These are phyloP conservation scores for Phalera bucephala DNA, from an alignment of 2,888 invertebrate species.

Conservation along the genomic window DNA sequence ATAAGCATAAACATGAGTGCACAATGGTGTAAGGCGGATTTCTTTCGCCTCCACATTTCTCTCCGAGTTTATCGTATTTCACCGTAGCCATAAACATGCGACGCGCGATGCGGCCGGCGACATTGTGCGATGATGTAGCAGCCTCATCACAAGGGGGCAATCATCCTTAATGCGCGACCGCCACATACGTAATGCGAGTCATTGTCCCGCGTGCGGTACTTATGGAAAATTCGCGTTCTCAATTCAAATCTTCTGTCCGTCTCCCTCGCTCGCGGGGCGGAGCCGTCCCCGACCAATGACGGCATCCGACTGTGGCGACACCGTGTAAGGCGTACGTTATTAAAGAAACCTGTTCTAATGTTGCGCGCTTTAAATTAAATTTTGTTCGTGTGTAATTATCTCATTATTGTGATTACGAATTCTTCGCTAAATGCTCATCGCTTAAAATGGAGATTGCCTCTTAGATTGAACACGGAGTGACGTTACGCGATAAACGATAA, in stretches of 20 bases:
- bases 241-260: constrained; percentile 81
- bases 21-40: constrained; percentile 73
- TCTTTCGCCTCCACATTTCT: constrained; percentile 77
- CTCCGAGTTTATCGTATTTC: constrained; percentile 76
- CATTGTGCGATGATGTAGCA: constrained; percentile 80
- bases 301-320: constrained; percentile 76
- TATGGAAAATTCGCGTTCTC: constrained; percentile 84
- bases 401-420: constrained; percentile 83
- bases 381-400: constrained; percentile 83
- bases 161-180: constrained; percentile 81
- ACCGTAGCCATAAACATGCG: constrained; percentile 71
- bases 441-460: constrained; percentile 72
- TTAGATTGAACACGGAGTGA: constrained; percentile 55
- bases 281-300: constrained; percentile 80
- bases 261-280: constrained; percentile 81
- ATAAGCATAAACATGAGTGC: constrained; percentile 75
- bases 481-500: constrained; percentile 57
- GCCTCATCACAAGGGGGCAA: constrained; percentile 82
- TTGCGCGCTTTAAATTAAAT: constrained; percentile 83
- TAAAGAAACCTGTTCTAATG: constrained; percentile 84
- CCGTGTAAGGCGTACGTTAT: constrained; percentile 82
- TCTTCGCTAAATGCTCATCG: constrained; percentile 78
- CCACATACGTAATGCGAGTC: constrained; percentile 83
- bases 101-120: constrained; percentile 69
- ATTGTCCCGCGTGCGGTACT: constrained; percentile 82